Evolutionary conservation across 1,140 invertebrate genomes (phyloP).

Genomic region (Aricia agestis): DNA sequence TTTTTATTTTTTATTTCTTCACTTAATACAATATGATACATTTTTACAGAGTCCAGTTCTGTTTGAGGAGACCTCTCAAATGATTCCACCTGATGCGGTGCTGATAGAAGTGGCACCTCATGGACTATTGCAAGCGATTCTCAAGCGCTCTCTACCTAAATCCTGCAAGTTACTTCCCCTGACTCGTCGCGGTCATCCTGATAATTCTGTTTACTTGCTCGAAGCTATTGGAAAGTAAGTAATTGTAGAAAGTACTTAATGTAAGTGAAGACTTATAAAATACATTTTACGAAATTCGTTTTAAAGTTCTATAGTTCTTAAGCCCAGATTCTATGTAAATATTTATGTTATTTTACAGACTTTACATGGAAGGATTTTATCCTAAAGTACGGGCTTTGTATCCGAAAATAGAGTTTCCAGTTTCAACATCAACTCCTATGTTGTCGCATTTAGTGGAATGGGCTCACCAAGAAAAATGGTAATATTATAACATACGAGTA

Average conservation of each 20-base stretch:
- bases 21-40: too few relatives aligned
- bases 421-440: conserved; percentile 43
- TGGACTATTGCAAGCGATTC: conserved; percentile 21
- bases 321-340: background rate
- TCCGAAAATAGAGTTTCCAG: conserved; percentile 69
- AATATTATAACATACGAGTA: background rate
- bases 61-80: conserved; percentile 87
- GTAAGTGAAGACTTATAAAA: too few relatives aligned
- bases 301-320: too few relatives aligned
- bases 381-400: conserved; percentile 50
- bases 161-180: conserved; percentile 49
- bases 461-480: conserved; percentile 14
- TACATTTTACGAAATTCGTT: too few relatives aligned
- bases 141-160: background rate
- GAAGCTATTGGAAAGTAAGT: conserved; percentile 4
- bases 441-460: conserved; percentile 13
- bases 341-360: background rate
- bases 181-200: background rate
- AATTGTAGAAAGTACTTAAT: too few relatives aligned
- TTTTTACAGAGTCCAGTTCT: conserved; percentile 80
- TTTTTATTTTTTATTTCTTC: too few relatives aligned
- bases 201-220: background rate
- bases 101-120: conserved; percentile 78
- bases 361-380: conserved; percentile 4
- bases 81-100: background rate